phyloP scores from a whole-genome alignment of 2,888 invertebrate genomes.

The Mythimna albipuncta region DNA sequence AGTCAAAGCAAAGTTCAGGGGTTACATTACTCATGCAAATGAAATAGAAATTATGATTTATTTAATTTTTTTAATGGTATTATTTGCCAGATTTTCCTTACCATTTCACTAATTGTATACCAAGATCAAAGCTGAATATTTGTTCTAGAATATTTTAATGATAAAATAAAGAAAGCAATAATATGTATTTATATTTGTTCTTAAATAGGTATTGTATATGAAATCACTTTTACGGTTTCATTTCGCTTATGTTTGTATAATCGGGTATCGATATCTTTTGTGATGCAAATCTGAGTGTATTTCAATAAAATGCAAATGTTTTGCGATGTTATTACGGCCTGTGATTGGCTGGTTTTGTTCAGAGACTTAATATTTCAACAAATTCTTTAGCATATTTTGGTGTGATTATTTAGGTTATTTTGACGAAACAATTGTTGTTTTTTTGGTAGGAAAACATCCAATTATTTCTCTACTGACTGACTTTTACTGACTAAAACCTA shows the following conservation, averaged over 20 bases:
- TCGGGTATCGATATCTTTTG: constrained; percentile 80
- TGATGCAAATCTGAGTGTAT: constrained; percentile 81
- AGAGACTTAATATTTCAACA: constrained; percentile 43
- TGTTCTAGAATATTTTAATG: constrained; percentile 12
- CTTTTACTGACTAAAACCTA: too few relatives aligned
- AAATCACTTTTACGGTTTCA: constrained; percentile 59
- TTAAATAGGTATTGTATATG: constrained; percentile 18
- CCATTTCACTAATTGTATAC: constrained; percentile 22
- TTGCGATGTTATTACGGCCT: constrained; percentile 69
- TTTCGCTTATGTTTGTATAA: constrained; percentile 71
- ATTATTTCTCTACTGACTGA: too few relatives aligned
- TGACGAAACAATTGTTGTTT: not conserved
- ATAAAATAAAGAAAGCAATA: constrained; percentile 8
- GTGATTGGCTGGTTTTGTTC: constrained; percentile 62
- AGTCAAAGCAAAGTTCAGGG: constrained; percentile 11
- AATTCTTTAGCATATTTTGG: constrained; percentile 12
- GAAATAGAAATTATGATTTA: not conserved
- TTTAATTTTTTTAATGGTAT: constrained; percentile 20
- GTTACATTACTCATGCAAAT: constrained; percentile 11
- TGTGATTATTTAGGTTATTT: constrained; percentile 6
- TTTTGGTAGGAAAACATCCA: too few relatives aligned
- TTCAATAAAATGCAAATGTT: constrained; percentile 85
- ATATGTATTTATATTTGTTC: constrained; percentile 23
- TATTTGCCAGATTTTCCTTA: constrained; percentile 16
- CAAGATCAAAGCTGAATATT: constrained; percentile 21